Evolutionary conservation across 2,113 vertebrate genomes (phyloP), one percentile per base, ranked within the genome.

Genomic region (Lycocorax pyrrhopterus): DNA sequence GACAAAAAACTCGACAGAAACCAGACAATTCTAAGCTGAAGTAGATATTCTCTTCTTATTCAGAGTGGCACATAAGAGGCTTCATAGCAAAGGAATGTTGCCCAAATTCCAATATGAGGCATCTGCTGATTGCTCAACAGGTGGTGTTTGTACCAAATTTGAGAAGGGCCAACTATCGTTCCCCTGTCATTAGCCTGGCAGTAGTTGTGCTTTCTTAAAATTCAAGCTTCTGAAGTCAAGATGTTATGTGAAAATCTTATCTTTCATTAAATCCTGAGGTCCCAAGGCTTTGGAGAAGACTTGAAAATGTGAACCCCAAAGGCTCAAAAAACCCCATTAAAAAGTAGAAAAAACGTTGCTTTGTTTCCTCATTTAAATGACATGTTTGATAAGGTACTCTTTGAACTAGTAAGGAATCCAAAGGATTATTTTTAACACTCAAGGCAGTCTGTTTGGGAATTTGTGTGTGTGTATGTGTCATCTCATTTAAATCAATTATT

Each of bases 51-150:
- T 66, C 63, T 75, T 39, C 56, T 58, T 80, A 44, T 71, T 59
- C 46, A 32, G 20, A 85, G n/a, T 55, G 78, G 18, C 35, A 20
- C 7, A 7, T 64, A 79, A 84, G 85, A 85, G 46, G 59, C 51
- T 79, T 93, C 78, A 66, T 11, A 71, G 81, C 49, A 58, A 82
- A 93, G 46, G 37, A 83, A 47, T 58, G 30, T 75, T 83, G 75
- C 43, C 76, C 71, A 92, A 51, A 88, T 77, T 83, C 11, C 43
- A 29, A 21, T 73, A 39, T 71, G 78, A 86, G 52, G 59, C 51
- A 84, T 96, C 82, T 92, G 68, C 83, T 93, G 47, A 56, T 88
- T 75, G 39, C 82, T 92, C 87, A 86, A 75, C 90, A 90, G 83
- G 79, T 96, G 60, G 39, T 84, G 53, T 86, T 93, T 73, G 44